Evolutionary conservation across 2,797 vertebrate genomes (phyloP).

Genomic region (Pangasius krempfi): DNA sequence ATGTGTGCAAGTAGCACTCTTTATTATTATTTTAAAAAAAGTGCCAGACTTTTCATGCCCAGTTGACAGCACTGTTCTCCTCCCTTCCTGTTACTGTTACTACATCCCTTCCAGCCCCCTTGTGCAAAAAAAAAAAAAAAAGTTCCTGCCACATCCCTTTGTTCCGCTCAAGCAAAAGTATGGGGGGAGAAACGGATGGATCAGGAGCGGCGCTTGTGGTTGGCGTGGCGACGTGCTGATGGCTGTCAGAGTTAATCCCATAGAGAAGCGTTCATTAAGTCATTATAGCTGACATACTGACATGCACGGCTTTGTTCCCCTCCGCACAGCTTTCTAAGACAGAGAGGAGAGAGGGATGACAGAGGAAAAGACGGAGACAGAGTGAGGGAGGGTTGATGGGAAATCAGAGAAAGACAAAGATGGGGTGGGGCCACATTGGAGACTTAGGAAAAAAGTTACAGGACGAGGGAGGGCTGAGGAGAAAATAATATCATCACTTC

Average conservation of each 20-base stretch:
- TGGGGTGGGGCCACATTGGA: not conserved
- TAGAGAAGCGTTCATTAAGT: conserved; percentile 85
- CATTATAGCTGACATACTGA: conserved; percentile 79
- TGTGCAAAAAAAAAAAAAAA: conserved; percentile 56
- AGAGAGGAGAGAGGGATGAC: conserved; percentile 34
- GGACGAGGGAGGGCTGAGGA: conserved; percentile 19
- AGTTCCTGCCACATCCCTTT: conserved; percentile 71
- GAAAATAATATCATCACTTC: conserved; percentile 23
- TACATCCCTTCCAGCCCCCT: conserved; percentile 34
- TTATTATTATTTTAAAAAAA: not conserved
- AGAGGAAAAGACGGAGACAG: not conserved
- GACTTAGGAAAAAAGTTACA: not conserved
- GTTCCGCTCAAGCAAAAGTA: conserved; percentile 73
- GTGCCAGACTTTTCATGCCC: conserved; percentile 27
- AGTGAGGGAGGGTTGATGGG: conserved; percentile 30
- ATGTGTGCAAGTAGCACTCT: not conserved
- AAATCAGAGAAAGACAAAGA: conserved; percentile 49
- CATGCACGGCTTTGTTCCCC: conserved; percentile 78
- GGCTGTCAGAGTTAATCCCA: conserved; percentile 82
- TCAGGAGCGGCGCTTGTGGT: conserved; percentile 50
- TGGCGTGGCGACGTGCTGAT: conserved; percentile 69
- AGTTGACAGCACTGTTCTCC: conserved; percentile 44
- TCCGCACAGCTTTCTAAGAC: conserved; percentile 61
- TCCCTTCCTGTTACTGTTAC: conserved; percentile 54
- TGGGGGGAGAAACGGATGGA: conserved; percentile 43